Base-by-base conservation (phyloP, 2,888 invertebrate genomes). In the Pristionchus arcanus region DNA sequence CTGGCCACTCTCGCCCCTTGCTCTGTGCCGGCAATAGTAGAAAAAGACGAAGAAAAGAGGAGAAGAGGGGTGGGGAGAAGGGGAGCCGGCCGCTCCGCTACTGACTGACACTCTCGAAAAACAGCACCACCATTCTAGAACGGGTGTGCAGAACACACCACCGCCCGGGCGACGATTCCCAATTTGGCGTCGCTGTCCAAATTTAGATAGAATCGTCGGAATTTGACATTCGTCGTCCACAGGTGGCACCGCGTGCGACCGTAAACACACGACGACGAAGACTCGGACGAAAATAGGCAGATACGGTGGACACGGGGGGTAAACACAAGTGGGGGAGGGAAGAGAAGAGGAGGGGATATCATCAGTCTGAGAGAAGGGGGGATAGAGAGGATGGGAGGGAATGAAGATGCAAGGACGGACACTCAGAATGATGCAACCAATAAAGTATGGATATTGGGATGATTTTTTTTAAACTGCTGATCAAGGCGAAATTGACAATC, bases 21-120 rank as follows among this genome's bases (percentile, higher is more conserved):
- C 83, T 28, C 84, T 85, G 34, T 28, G 31, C 34, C 59, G 59
- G 59, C 59, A 85, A 55, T 59, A 85, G 84, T 59, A 31, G 59
- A 85, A 63, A 63, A 85, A 85, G 83, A 83, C 53, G 84, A 85
- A 85, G 55, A 85, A 85, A 85, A 31, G 59, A 55, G 34, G 59
- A 85, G 84, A 85, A 63, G 84, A 59, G 59, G 59, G 53, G 31
- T 31, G 55, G 84, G 13, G n/a, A 55, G 84, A 77, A 25, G 31
- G 42, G 34, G 42, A 81, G 71, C 34, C n/a, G n/a, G 15, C 49
- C 81, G 9, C 81, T 42, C 66, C 66, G n/a, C n/a, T n/a, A n/a
- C n/a, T n/a, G n/a, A 19, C 49, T 81, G 81, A 81, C 81, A 49
- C 49, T 77, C 42, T 5, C 25, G n/a, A 81, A 81, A 81, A 81